Base-by-base conservation (phyloP, 2,797 vertebrate species). In the Yasuhikotakia modesta region DNA sequence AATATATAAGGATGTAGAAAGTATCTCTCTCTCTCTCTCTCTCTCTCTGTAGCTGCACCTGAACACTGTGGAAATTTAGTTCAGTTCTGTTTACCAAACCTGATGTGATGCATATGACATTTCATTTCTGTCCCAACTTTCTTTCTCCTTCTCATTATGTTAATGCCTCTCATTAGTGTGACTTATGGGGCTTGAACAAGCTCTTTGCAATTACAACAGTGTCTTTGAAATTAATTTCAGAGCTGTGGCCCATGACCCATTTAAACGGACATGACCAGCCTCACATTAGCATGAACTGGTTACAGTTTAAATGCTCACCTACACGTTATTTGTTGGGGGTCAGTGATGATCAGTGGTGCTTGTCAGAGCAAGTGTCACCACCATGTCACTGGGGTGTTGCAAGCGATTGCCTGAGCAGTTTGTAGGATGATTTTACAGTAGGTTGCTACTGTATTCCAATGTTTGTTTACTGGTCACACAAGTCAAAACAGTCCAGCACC, bases 141-240 rank as follows among this genome's bases (percentile, higher is more conserved):
- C 50, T 11, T 16, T 64, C 35, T 35, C 50, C 32, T 48, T 67
- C 3, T 78, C 64, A 78, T 65, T 68, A 81, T 73, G 70, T 53
- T 73, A 77, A 73, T 81, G 61, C 14, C 12, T 58, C 69, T 81
- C 55, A 81, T 81, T 81, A 81, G 55, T 78, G 53, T 77, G 74
- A 73, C 69, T 81, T 78, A 73, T 73, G 74, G 69, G 17, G 32
- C 27, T 46, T 63, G 21, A 68, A 32, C 69, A 39, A 52, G 46
- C 74, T 66, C 69, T 74, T 77, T 65, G 61, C 69, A 77, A 73
- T 73, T 77, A 77, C 55, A 17, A 70, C 24, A 72, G 68, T 76
- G 79, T 72, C 66, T 76, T 66, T 77, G 46, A 81, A 77, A 77
- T 73, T 48, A 67, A 77, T 81, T 68, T 77, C 52, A 72, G 57